Evolutionary conservation across 2,113 vertebrate species (phyloP).

Genomic region (Eulemur rufifrons): DNA sequence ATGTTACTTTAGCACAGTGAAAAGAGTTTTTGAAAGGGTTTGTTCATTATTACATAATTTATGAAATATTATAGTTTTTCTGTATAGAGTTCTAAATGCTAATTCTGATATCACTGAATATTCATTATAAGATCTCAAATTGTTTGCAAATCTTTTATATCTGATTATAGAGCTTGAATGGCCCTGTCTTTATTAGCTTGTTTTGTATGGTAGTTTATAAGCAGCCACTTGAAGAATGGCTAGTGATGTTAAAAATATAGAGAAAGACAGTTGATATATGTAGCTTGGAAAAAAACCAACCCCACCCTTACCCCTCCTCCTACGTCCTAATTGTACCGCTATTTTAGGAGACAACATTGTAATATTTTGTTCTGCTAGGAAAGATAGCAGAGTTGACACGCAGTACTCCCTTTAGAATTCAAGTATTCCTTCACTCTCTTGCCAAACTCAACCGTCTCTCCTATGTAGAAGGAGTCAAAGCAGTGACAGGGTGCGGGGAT

Average conservation of each 20-base stretch:
- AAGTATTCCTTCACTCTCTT: conserved; percentile 71
- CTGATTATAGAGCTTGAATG: conserved; percentile 83
- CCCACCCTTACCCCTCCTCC: conserved; percentile 43
- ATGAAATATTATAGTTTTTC: conserved; percentile 84
- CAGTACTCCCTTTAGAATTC: conserved; percentile 78
- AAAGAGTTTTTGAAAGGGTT: conserved; percentile 85
- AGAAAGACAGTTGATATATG: conserved; percentile 60
- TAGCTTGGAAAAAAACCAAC: conserved; percentile 26
- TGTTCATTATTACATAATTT: conserved; percentile 88
- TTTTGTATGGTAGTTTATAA: conserved; percentile 65
- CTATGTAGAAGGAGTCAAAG: conserved; percentile 78
- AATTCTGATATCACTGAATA: conserved; percentile 86
- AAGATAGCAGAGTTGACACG: conserved; percentile 59
- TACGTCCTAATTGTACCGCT: conserved; percentile 65
- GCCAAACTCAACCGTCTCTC: conserved; percentile 76
- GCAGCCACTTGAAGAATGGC: conserved; percentile 62
- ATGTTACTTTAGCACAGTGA: conserved; percentile 92
- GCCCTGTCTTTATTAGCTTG: conserved; percentile 79
- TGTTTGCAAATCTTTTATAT: conserved; percentile 85
- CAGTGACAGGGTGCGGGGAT: conserved; percentile 76
- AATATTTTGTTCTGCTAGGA: conserved; percentile 66
- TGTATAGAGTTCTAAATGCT: conserved; percentile 87
- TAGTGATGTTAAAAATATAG: conserved; percentile 70
- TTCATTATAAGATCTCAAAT: conserved; percentile 83
- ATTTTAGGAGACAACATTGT: background rate